These are phyloP conservation scores for Berghia stephanieae DNA, from an alignment of 1,140 invertebrate species.

Conservation along the genomic window DNA sequence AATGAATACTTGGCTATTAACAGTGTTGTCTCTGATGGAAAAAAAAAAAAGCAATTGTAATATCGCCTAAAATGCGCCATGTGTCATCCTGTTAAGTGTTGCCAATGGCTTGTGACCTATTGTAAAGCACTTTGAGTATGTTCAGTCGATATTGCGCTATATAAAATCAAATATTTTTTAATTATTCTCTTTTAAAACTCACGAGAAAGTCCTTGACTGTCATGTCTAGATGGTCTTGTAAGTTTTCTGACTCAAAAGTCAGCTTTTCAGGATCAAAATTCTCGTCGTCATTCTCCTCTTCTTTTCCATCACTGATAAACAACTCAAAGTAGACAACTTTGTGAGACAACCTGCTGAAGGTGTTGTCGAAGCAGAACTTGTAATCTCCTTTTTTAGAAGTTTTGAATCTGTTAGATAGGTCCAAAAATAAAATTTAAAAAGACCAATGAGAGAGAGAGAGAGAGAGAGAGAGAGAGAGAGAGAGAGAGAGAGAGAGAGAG, in stretches of 20 bases:
- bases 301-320: constrained; percentile 74
- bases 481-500: too few relatives aligned
- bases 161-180: too few relatives aligned
- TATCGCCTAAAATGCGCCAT: too few relatives aligned
- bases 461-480: too few relatives aligned
- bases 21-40: not conserved
- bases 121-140: too few relatives aligned
- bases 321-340: constrained; percentile 87
- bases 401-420: constrained; percentile 48
- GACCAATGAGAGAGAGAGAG: too few relatives aligned
- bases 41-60: not conserved
- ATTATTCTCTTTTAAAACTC: too few relatives aligned
- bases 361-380: constrained; percentile 85
- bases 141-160: too few relatives aligned
- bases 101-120: too few relatives aligned
- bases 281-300: constrained; percentile 71
- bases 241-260: constrained; percentile 72
- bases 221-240: constrained; percentile 71
- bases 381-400: constrained; percentile 75
- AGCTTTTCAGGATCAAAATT: constrained; percentile 73
- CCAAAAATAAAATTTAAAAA: not conserved
- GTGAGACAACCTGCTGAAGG: constrained; percentile 78
- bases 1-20: not conserved
- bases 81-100: too few relatives aligned
- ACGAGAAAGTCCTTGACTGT: constrained; percentile 75